Base-by-base conservation (phyloP, 2,888 invertebrate genomes). In the Xiphydria camelus region DNA sequence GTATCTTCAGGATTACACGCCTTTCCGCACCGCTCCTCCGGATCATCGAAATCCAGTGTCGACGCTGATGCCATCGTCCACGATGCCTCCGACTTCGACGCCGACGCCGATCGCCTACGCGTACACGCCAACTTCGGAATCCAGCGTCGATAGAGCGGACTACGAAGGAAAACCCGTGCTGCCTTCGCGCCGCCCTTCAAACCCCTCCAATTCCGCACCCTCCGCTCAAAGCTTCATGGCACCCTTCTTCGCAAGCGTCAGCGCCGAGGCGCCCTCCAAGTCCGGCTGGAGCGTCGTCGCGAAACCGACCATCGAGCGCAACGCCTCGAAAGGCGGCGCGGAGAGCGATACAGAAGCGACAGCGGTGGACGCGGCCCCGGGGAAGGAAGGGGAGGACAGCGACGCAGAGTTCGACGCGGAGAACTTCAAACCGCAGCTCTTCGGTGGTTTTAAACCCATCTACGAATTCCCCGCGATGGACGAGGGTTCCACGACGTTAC, bases 371-470 rank as follows among this genome's bases (percentile, higher is more conserved):
- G n/a, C 49, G 1, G 50, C 46, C 10, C 38, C 38, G 0, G 45
- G 50, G 5, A 37, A 49, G 0, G 59, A 45, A 1, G 40, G 40
- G 1, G 7, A 34, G 1, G 45, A 44, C 7, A 37, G 63, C 31
- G 68, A 73, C 39, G 63, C 61, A 41, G 76, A 79, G 45, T 86
- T 85, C 56, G 84, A 86, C 59, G 77, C 82, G 4, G 84, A 86
- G 54, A 83, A 80, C 54, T 87, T 87, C 56, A 84, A 84, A 52
- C 87, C 87, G 0, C 83, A 86, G 57, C 67, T 87, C 12, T 83
- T 83, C 54, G 84, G 86, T 3, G 87, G 87, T 0, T 87, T 87
- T 57, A 82, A 83, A 59, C 87, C 87, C 1, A 84, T 87, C 40
- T 89, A 88, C 64, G 71, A 75, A 39, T 73, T 74, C 29, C 70